Base-by-base conservation (phyloP, 1,140 invertebrate species). In the Ditylenchus dipsaci region DNA sequence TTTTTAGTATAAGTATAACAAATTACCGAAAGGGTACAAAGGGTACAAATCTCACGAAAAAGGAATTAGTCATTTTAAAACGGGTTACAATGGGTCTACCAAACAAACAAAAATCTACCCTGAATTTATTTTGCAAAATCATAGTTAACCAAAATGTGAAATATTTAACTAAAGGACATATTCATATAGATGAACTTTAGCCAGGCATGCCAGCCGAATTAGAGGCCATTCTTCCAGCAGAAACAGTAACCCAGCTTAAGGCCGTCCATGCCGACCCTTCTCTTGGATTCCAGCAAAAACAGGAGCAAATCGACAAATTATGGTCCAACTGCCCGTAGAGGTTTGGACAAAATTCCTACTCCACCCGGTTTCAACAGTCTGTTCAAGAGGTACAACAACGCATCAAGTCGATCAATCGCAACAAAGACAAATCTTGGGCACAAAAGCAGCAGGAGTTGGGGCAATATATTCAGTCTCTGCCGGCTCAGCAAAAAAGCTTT, bases 271-370 rank as follows among this genome's bases (percentile, higher is more conserved):
- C 30, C 13, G 75, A 77, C 53, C 47, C 17, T 11, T 43, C 76
- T 19, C 49, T 77, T 13, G 49, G 47, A 21, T 70, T 78, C 64
- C 21, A 64, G 33, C 70, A 77, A 56, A 78, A 78, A 43, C 75
- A 77, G 33, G 61, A 78, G 26, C 75, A 77, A 63, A 78, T 77
- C 29, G 76, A 78, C 56, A 59, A 78, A 69, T 77, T 23, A 77
- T 77, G 76, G 60, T 49, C 26, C n/a, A 67, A 15, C 43, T 77
- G 45, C 75, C 75, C 1, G 65, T 42, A 13, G 76, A 77, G 72
- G 70, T 78, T 62, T 76, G 23, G 76, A 78, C 63, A 75, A 77
- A 63, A 78, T 77, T 27, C 75, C 75, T 1, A 62, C 76, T 11
- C 75, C 75, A n/a, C 75, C 75, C 15, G 75, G 75, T 23, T 77